A percentile compares a stretch with the other conserved stretches of the same genome.
Conservation (phyloP, 2,888 invertebrate genomes). For the Plebejus argus region DNA sequence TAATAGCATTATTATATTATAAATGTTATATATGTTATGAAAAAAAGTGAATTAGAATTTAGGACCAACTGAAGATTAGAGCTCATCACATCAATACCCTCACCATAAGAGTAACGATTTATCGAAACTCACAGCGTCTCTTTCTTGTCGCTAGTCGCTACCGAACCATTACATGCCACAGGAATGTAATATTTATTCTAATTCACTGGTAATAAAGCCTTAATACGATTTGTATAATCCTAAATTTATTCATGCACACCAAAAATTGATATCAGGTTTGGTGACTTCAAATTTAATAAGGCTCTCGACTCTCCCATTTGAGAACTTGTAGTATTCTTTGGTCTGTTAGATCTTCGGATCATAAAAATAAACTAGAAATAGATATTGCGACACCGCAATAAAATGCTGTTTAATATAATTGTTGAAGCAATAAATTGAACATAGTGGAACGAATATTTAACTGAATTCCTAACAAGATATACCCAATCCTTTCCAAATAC, state of each 20-base stretch:
- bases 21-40: too few relatives aligned
- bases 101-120: not conserved
- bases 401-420: not conserved
- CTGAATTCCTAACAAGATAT: not conserved
- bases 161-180: not conserved
- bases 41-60: not conserved
- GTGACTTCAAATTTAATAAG: conserved; percentile 20
- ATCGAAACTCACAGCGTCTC: not conserved
- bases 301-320: not conserved
- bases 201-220: conserved; percentile 15
- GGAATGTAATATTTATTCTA: conserved; percentile 16
- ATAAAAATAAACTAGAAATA: conserved; percentile 6
- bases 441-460: not conserved
- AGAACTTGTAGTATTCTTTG: not conserved
- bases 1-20: too few relatives aligned
- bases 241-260: not conserved
- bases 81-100: not conserved
- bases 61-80: not conserved
- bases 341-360: not conserved
- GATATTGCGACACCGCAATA: conserved; percentile 12
- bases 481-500: not conserved
- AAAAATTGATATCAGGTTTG: conserved; percentile 10
- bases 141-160: conserved; percentile 19
- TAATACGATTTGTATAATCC: conserved; percentile 25
- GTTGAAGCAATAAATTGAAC: not conserved